A percentile compares a stretch with the other conserved stretches of the same genome.
phyloP scores from a whole-genome alignment of 2,113 vertebrate genomes.

The Mobula birostris region DNA sequence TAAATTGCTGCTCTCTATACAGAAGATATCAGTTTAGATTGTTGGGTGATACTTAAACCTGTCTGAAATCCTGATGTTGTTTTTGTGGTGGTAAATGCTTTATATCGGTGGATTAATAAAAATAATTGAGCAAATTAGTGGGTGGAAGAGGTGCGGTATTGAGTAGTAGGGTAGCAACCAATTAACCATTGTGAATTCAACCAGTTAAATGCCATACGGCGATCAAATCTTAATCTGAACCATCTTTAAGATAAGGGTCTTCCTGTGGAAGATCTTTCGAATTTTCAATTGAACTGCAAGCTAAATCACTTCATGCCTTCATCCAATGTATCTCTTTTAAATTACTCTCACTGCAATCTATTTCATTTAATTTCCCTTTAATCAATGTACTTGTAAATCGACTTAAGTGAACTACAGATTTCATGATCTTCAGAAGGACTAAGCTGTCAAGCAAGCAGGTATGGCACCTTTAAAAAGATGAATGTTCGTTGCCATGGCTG shows the following conservation, averaged over 20 bases:
- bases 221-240: background rate
- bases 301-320: background rate
- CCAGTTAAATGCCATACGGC: background rate
- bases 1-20: background rate
- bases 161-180: background rate
- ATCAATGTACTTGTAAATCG: no score
- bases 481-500: no score
- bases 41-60: background rate
- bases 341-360: no score
- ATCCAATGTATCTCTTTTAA: no score
- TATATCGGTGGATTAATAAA: background rate
- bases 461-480: no score
- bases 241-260: background rate
- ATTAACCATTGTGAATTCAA: background rate
- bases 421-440: no score
- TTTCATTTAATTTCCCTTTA: no score
- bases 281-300: background rate
- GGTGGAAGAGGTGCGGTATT: background rate
- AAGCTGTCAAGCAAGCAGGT: no score
- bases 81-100: background rate
- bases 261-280: background rate
- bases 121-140: constrained; percentile 7
- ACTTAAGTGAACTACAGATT: no score
- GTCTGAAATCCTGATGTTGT: background rate
- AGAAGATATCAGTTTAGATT: background rate